These are phyloP conservation scores for Atlantisia rogersi DNA, from an alignment of 2,113 vertebrate genomes.

Conservation along the genomic window DNA sequence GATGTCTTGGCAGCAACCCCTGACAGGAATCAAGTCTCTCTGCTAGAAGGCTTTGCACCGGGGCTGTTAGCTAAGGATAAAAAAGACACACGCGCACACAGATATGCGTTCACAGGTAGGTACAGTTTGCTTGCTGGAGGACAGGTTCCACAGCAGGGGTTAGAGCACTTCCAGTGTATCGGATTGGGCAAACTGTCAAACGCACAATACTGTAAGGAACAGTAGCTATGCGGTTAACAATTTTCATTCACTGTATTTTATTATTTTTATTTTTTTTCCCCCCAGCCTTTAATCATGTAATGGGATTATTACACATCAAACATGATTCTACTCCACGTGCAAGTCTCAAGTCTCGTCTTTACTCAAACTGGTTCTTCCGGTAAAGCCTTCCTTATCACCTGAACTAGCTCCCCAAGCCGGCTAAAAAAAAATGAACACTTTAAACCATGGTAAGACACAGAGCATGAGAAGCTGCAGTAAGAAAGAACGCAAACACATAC, in stretches of 20 bases:
- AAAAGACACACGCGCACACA: conserved; percentile 54
- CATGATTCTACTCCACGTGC: conserved; percentile 44
- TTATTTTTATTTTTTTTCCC: not conserved
- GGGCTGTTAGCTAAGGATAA: conserved; percentile 79
- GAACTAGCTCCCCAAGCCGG: conserved; percentile 85
- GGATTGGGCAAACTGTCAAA: conserved; percentile 72
- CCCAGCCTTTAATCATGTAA: conserved; percentile 58
- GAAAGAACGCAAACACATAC: conserved; percentile 64
- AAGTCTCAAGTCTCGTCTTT: conserved; percentile 59
- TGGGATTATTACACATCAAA: conserved; percentile 33
- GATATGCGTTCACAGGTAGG: not conserved
- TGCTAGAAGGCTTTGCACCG: conserved; percentile 85
- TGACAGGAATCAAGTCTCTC: conserved; percentile 85
- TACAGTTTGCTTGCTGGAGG: conserved; percentile 73
- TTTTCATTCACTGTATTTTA: conserved; percentile 42
- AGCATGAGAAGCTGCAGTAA: conserved; percentile 79
- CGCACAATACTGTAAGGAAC: conserved; percentile 63
- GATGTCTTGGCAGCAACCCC: conserved; percentile 88
- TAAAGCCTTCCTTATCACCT: conserved; percentile 83
- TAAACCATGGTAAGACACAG: conserved; percentile 79
- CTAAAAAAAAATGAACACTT: conserved; percentile 58
- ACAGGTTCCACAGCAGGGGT: conserved; percentile 86
- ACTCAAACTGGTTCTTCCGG: conserved; percentile 79
- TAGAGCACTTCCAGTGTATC: conserved; percentile 77
- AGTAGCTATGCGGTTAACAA: conserved; percentile 75